Evolutionary conservation across 1,140 invertebrate species (phyloP).

Genomic region (Anoplophora glabripennis): DNA sequence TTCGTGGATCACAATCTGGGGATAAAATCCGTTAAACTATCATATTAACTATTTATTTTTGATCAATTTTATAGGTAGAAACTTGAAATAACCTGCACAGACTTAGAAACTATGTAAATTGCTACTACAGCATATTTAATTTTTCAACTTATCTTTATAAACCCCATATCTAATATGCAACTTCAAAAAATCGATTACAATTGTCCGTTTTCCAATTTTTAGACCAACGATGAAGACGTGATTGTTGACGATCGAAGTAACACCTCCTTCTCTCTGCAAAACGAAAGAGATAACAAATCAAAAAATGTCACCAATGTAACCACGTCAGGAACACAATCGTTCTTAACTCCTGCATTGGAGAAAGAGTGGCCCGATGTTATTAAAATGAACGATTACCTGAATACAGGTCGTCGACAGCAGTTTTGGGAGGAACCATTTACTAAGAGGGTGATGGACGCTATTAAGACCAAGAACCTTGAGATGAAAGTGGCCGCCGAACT

Average conservation of each 20-base stretch:
- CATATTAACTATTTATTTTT: too few relatives aligned
- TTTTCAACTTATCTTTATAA: too few relatives aligned
- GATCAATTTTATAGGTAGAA: too few relatives aligned
- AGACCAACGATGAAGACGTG: slow-evolving; percentile 31
- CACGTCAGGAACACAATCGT: slow-evolving; percentile 36
- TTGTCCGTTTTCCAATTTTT: background rate
- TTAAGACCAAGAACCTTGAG: slow-evolving; percentile 84
- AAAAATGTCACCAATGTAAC: slow-evolving; percentile 31
- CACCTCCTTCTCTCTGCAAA: slow-evolving; percentile 22
- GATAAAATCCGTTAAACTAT: too few relatives aligned
- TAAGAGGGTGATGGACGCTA: slow-evolving; percentile 80
- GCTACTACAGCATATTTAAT: too few relatives aligned
- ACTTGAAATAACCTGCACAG: too few relatives aligned
- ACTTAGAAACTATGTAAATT: too few relatives aligned
- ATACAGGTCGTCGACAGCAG: slow-evolving; percentile 79
- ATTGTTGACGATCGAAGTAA: slow-evolving; percentile 30
- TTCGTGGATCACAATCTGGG: too few relatives aligned
- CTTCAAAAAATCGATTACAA: too few relatives aligned
- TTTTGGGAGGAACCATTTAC: slow-evolving; percentile 88
- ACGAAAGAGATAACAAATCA: slow-evolving; percentile 12
- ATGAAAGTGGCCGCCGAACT: slow-evolving; percentile 91
- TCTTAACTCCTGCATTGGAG: slow-evolving; percentile 48
- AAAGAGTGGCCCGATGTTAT: slow-evolving; percentile 73
- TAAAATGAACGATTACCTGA: slow-evolving; percentile 85
- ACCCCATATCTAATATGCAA: too few relatives aligned